phyloP scores from a whole-genome alignment of 1,140 invertebrate species.

The Drosophila pseudoananassae region DNA sequence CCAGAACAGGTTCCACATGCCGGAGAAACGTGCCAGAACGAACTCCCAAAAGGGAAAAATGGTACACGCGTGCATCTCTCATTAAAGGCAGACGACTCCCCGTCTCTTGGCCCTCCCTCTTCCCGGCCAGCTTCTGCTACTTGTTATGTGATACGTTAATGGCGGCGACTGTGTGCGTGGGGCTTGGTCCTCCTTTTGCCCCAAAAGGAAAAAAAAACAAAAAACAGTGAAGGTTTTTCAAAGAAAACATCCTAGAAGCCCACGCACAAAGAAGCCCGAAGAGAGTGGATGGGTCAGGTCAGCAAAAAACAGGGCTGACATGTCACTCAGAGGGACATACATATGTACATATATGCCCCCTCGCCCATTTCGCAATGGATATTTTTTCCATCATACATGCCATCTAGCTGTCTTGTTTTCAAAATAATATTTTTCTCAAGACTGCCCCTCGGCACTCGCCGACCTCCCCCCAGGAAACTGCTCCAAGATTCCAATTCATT shows the following conservation, averaged over 20 bases:
- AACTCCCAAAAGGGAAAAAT: slow-evolving; percentile 39
- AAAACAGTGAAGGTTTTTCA: slow-evolving; percentile 42
- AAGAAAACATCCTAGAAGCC: slow-evolving; percentile 37
- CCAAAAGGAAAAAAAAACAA: slow-evolving; percentile 1
- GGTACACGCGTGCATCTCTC: slow-evolving; percentile 50
- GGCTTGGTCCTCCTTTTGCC: slow-evolving; percentile 2
- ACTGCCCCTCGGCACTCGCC: too few relatives aligned
- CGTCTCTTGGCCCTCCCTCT: background rate
- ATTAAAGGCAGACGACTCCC: slow-evolving; percentile 25
- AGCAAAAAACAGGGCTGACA: slow-evolving; percentile 31
- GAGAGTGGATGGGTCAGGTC: background rate
- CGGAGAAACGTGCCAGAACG: slow-evolving; percentile 13
- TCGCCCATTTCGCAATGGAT: too few relatives aligned
- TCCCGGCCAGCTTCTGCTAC: slow-evolving; percentile 6
- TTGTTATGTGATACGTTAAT: slow-evolving; percentile 40
- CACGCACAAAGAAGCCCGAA: slow-evolving; percentile 19
- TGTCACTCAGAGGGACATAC: slow-evolving; percentile 46
- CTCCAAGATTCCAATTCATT: background rate
- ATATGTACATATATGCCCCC: too few relatives aligned
- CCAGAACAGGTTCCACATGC: slow-evolving; percentile 37
- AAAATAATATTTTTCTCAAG: too few relatives aligned
- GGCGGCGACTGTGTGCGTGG: slow-evolving; percentile 15
- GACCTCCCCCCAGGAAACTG: too few relatives aligned
- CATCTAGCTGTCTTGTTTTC: too few relatives aligned
- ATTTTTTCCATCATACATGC: too few relatives aligned